Conservation (phyloP, 2,113 vertebrate genomes). For the Ameiurus melas region DNA sequence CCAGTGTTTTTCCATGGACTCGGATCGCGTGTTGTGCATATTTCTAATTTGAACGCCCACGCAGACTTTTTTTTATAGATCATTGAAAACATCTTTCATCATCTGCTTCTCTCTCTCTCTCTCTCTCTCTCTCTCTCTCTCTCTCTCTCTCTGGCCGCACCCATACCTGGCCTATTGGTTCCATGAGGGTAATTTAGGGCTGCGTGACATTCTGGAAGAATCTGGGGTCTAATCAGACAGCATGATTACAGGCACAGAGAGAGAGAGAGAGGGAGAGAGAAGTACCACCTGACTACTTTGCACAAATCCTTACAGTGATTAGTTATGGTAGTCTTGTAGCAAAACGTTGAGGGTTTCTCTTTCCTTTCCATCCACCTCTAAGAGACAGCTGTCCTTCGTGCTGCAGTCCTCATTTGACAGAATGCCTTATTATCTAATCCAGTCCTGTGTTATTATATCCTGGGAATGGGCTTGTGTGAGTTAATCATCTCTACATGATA, state of each 20-base stretch:
- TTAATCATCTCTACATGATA: background rate
- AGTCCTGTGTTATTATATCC: background rate
- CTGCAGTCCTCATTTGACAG: background rate
- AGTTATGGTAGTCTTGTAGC: background rate
- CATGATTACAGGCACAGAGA: background rate
- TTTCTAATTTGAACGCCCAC: background rate
- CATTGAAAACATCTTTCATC: background rate
- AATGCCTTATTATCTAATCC: background rate
- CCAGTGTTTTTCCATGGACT: background rate
- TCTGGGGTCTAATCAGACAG: background rate
- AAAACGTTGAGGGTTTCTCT: background rate
- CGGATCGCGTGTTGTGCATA: background rate
- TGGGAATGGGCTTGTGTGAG: background rate
- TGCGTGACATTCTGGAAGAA: background rate
- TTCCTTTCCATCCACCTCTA: no score
- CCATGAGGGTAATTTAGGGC: slow-evolving; percentile 37
- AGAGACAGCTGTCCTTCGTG: background rate
- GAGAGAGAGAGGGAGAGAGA: background rate
- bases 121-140: slow-evolving; percentile 23
- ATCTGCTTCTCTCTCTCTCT: slow-evolving; percentile 16
- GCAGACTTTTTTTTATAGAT: background rate
- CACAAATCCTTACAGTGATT: background rate
- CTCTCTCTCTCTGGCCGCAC: background rate
- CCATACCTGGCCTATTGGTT: background rate
- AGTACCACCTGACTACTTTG: background rate